Percentiles rank a stretch among this genome's conserved stretches.
Evolutionary conservation across 2,113 vertebrate genomes (phyloP).

Genomic region (Pituophis catenifer): DNA sequence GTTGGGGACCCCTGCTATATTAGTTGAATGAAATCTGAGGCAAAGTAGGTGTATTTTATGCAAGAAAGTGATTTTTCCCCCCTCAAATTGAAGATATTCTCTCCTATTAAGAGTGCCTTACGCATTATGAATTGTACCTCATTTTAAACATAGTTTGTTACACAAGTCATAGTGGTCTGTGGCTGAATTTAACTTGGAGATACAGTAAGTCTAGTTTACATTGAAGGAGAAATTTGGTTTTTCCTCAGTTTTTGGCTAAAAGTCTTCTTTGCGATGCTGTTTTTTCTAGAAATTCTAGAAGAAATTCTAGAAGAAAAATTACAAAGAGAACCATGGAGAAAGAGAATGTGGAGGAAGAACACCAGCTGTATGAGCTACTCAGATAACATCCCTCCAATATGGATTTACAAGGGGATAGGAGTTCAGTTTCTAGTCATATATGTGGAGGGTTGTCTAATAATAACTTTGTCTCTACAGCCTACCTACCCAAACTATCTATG

Average conservation of each 20-base stretch:
- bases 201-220: not conserved
- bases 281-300: not conserved
- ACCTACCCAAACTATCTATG: not conserved
- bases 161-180: not conserved
- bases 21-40: not conserved
- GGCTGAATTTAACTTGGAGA: not conserved
- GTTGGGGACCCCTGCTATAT: not conserved
- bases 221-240: not conserved
- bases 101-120: not conserved
- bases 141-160: not conserved
- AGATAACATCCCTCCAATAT: not conserved
- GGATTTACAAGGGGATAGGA: not conserved
- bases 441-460: not conserved
- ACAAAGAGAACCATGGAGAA: not conserved
- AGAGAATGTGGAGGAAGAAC: not conserved
- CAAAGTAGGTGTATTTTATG: not conserved
- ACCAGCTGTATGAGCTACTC: not conserved
- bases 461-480: not conserved
- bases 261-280: not conserved
- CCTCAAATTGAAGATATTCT: not conserved
- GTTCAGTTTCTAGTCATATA: not conserved
- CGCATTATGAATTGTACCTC: not conserved
- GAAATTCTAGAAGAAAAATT: not conserved
- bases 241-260: not conserved
- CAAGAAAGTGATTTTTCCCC: not conserved